phyloP scores from a whole-genome alignment of 1,140 invertebrate genomes.

The Macrobrachium rosenbergii region DNA sequence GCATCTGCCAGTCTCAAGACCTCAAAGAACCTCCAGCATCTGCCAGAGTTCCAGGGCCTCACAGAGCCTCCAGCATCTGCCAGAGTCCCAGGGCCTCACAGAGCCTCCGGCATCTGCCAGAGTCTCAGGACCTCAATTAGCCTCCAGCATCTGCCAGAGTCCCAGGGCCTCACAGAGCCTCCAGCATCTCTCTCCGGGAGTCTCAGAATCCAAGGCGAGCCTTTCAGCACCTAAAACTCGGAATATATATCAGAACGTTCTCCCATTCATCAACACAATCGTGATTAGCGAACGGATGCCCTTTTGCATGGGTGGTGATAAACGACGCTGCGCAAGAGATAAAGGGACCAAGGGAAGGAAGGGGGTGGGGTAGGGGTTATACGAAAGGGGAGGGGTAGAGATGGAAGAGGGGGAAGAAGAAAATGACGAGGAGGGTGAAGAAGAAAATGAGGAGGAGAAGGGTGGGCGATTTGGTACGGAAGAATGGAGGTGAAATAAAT shows the following conservation, averaged over 20 bases:
- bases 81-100: no score
- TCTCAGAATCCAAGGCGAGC: no score
- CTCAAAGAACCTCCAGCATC: no score
- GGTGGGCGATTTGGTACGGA: neutral
- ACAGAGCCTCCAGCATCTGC: no score
- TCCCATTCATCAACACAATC: neutral
- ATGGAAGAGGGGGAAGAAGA: neutral
- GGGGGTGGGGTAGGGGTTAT: neutral
- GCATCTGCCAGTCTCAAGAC: no score
- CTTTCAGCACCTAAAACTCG: no score
- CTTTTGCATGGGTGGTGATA: neutral
- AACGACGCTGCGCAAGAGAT: neutral
- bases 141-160: no score
- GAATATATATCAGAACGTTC: neutral
- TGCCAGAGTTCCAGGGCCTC: no score
- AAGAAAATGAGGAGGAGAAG: conserved; percentile 8
- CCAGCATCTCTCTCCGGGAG: no score
- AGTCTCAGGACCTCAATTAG: no score
- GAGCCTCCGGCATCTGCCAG: no score
- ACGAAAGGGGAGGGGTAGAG: neutral
- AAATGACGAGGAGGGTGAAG: conserved; percentile 1
- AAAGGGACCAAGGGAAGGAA: neutral
- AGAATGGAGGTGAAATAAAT: neutral
- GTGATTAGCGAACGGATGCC: neutral
- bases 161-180: no score